Evolutionary conservation across 2,113 vertebrate genomes (phyloP).

Genomic region (Neopipo cinnamomea): DNA sequence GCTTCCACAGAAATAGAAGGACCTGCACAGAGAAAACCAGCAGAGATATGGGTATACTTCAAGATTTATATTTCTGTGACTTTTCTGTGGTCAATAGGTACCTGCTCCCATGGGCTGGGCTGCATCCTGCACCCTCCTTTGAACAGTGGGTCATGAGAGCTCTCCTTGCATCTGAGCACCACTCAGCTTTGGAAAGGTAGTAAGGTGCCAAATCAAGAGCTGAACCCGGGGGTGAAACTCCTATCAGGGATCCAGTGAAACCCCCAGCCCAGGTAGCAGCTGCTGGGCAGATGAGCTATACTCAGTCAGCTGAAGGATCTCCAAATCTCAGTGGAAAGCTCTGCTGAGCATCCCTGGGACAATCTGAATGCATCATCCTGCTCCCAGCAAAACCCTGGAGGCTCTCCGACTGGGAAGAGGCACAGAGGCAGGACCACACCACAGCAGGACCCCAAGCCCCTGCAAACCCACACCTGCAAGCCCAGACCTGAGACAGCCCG

Average conservation of each 20-base stretch:
- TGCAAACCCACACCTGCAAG: background rate
- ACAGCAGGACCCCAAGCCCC: accelerated
- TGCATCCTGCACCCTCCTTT: background rate
- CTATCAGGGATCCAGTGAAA: background rate
- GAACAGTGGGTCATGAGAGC: background rate
- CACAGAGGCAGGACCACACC: background rate
- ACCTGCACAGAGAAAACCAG: background rate
- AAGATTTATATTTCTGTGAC: background rate
- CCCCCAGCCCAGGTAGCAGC: background rate
- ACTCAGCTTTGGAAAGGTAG: background rate
- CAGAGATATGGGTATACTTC: background rate
- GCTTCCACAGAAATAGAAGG: background rate
- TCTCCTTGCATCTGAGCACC: background rate
- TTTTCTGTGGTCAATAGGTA: background rate
- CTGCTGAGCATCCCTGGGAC: background rate
- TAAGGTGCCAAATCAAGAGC: background rate
- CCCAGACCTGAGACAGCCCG: background rate
- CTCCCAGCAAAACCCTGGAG: background rate
- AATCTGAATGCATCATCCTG: background rate
- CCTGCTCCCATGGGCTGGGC: background rate
- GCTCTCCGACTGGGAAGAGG: background rate
- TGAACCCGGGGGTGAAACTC: background rate
- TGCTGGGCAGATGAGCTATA: background rate
- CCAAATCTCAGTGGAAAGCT: background rate
- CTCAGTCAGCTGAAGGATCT: accelerated